phyloP scores from a whole-genome alignment of 2,888 invertebrate genomes.

The Catocala fraxini region DNA sequence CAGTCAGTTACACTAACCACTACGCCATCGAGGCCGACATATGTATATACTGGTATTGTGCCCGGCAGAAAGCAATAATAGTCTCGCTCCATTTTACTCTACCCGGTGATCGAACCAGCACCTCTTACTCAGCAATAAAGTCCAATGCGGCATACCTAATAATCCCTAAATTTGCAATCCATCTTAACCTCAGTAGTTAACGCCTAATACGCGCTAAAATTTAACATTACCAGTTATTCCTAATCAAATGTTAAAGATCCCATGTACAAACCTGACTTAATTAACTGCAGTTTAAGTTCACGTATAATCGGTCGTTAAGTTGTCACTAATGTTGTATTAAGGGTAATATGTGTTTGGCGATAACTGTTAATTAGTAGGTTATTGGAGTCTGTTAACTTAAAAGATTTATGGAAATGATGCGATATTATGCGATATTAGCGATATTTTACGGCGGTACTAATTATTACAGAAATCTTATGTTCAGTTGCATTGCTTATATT shows the following conservation, averaged over 20 bases:
- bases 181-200: not conserved
- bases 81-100: too few relatives aligned
- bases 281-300: slow-evolving; percentile 18
- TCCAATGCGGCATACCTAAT: too few relatives aligned
- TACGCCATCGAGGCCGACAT: too few relatives aligned
- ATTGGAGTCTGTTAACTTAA: slow-evolving; percentile 4
- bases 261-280: slow-evolving; percentile 17
- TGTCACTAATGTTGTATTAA: slow-evolving; percentile 23
- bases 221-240: not conserved
- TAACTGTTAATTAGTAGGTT: slow-evolving; percentile 21
- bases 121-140: not conserved
- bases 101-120: too few relatives aligned
- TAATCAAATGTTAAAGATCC: slow-evolving; percentile 6
- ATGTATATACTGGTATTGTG: too few relatives aligned
- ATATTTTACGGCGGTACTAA: not conserved
- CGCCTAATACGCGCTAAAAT: not conserved
- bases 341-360: slow-evolving; percentile 18
- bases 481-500: not conserved
- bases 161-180: not conserved
- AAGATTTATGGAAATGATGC: not conserved
- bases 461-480: not conserved
- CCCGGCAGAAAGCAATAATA: too few relatives aligned
- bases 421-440: slow-evolving; percentile 4
- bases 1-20: too few relatives aligned
- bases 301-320: slow-evolving; percentile 21